Evolutionary conservation across 2,888 invertebrate species (phyloP).

Genomic region (Zygaena filipendulae): DNA sequence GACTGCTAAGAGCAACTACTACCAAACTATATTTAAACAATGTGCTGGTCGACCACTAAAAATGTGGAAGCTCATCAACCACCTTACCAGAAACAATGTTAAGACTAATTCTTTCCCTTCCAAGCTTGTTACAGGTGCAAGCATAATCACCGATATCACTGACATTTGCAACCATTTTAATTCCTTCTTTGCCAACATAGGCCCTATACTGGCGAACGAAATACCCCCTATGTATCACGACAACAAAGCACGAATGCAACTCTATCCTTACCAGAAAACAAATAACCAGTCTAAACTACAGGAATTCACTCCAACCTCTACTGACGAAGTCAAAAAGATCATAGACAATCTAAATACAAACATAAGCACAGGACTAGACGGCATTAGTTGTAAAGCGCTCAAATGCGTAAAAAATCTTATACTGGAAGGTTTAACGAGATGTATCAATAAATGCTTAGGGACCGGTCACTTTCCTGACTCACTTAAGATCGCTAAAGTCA

Average conservation of each 20-base stretch:
- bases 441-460: constrained; percentile 7
- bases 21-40: constrained; percentile 1
- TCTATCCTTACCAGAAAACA: neutral
- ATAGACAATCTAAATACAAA: constrained; percentile 6
- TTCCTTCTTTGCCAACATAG: constrained; percentile 4
- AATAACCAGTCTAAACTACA: neutral
- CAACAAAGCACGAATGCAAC: too few species aligned
- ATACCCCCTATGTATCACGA: neutral
- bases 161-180: constrained; percentile 7
- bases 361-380: constrained; percentile 7
- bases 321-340: neutral
- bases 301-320: neutral
- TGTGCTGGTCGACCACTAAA: constrained; percentile 2
- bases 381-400: constrained; percentile 7
- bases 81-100: constrained; percentile 1
- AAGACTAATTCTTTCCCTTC: neutral
- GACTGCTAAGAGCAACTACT: neutral
- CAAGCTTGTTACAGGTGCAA: neutral
- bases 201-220: neutral
- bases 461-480: constrained; percentile 11
- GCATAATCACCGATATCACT: too few species aligned
- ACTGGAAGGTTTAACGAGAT: constrained; percentile 4
- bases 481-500: constrained; percentile 16
- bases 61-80: constrained; percentile 8
- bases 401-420: constrained; percentile 5